phyloP scores from a whole-genome alignment of 2,797 vertebrate species.

The Rachycentron canadum region DNA sequence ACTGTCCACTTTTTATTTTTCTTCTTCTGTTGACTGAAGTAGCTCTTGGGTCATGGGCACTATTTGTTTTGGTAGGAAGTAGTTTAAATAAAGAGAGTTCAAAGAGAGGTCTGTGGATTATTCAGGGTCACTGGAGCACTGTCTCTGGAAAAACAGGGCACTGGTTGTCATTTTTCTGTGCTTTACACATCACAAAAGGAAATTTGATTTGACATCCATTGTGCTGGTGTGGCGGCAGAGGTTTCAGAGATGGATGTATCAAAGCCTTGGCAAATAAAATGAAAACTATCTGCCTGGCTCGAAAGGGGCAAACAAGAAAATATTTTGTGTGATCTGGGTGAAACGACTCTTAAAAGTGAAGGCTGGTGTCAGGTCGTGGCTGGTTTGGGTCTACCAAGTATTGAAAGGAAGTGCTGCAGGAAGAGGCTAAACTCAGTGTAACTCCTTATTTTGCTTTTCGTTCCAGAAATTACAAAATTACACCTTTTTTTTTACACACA shows the following conservation, averaged over 20 bases:
- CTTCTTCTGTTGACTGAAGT: neutral
- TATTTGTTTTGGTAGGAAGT: conserved; percentile 20
- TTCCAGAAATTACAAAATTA: conserved; percentile 6
- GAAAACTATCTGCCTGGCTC: neutral
- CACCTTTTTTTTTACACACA: conserved; percentile 14
- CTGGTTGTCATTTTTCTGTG: conserved; percentile 14
- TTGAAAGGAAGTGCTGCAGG: neutral
- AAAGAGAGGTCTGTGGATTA: conserved; percentile 35
- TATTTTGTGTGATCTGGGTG: neutral
- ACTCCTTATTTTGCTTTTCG: conserved; percentile 7
- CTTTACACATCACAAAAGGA: conserved; percentile 30
- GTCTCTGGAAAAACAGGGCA: conserved; percentile 26
- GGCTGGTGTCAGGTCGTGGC: conserved; percentile 1
- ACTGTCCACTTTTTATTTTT: neutral
- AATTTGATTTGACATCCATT: conserved; percentile 27
- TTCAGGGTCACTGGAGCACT: conserved; percentile 17
- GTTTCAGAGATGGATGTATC: conserved; percentile 8
- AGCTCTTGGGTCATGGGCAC: conserved; percentile 12
- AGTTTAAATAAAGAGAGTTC: conserved; percentile 29
- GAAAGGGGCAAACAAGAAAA: neutral
- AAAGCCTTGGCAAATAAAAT: conserved; percentile 22
- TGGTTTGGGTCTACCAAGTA: neutral
- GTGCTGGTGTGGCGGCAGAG: neutral
- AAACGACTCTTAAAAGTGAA: neutral
- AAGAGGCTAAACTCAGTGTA: neutral